phyloP scores from a whole-genome alignment of 2,113 vertebrate genomes.

The Scopus umbretta region DNA sequence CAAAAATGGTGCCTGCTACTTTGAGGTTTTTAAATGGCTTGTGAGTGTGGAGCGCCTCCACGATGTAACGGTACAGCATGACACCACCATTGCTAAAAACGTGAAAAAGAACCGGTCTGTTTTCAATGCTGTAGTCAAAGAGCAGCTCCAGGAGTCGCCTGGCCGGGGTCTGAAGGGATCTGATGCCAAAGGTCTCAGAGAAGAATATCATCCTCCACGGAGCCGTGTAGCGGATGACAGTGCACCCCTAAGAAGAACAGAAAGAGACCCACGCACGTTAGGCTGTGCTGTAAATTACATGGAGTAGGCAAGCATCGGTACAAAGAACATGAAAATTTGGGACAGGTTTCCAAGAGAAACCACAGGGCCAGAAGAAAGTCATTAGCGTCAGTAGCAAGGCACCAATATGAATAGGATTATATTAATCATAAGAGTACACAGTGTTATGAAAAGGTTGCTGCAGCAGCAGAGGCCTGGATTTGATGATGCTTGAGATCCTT shows the following conservation, averaged over 20 bases:
- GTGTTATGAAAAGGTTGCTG: not conserved
- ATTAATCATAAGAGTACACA: not conserved
- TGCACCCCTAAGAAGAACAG: slow-evolving; percentile 80
- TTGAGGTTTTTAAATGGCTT: slow-evolving; percentile 75
- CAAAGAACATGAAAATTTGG: not conserved
- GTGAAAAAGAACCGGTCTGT: slow-evolving; percentile 88
- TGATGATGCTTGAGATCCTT: not conserved
- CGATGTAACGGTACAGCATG: slow-evolving; percentile 94
- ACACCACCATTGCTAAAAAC: slow-evolving; percentile 93
- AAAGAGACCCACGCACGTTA: not conserved
- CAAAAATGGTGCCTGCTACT: slow-evolving; percentile 86
- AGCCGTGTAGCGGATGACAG: slow-evolving; percentile 88
- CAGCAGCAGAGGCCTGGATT: not conserved
- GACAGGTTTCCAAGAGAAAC: not conserved
- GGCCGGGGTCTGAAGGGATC: slow-evolving; percentile 82
- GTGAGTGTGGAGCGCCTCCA: slow-evolving; percentile 79
- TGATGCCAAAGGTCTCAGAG: slow-evolving; percentile 86
- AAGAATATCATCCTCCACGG: slow-evolving; percentile 90
- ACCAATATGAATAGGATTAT: not conserved
- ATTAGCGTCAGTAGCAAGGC: not conserved
- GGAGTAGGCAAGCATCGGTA: not conserved
- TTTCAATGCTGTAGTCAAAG: slow-evolving; percentile 86
- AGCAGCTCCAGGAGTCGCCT: slow-evolving; percentile 86
- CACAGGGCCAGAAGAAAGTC: not conserved
- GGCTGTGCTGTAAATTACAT: not conserved